Conservation (phyloP, 2,888 invertebrate species). For the Pyrgus malvae region DNA sequence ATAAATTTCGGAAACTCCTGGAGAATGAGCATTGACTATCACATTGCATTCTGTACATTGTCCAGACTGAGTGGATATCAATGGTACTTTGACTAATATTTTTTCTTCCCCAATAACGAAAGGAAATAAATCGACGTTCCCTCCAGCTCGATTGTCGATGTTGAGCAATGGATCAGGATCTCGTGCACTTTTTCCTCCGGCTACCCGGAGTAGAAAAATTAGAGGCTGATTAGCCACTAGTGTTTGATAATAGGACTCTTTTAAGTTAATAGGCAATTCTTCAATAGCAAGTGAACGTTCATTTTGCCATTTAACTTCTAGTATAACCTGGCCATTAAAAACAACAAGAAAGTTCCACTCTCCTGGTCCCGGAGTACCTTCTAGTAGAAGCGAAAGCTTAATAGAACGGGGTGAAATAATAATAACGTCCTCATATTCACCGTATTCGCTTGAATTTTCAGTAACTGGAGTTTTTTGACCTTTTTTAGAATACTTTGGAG, state of each 20-base stretch:
- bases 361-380: slow-evolving; percentile 47
- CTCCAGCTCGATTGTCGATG: slow-evolving; percentile 63
- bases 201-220: slow-evolving; percentile 53
- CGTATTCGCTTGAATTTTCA: slow-evolving; percentile 42
- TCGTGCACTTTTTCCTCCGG: slow-evolving; percentile 49
- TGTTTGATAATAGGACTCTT: slow-evolving; percentile 42
- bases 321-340: slow-evolving; percentile 51
- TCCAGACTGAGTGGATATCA: slow-evolving; percentile 51
- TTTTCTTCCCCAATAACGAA: slow-evolving; percentile 60
- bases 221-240: slow-evolving; percentile 56
- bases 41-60: slow-evolving; percentile 45
- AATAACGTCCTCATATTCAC: slow-evolving; percentile 43
- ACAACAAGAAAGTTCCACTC: slow-evolving; percentile 50
- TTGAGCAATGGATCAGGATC: slow-evolving; percentile 59
- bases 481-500: slow-evolving; percentile 32
- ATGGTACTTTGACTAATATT: slow-evolving; percentile 44
- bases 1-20: slow-evolving; percentile 39
- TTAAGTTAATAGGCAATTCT: slow-evolving; percentile 50
- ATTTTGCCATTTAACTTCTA: slow-evolving; percentile 55
- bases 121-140: slow-evolving; percentile 63
- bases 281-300: slow-evolving; percentile 39
- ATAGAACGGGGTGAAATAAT: slow-evolving; percentile 40
- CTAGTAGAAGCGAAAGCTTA: slow-evolving; percentile 43
- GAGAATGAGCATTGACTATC: slow-evolving; percentile 44
- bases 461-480: slow-evolving; percentile 34